A percentile compares a stretch with the other conserved stretches of the same genome.
phyloP scores from a whole-genome alignment of 2,888 invertebrate species.

The Chrysolina americana region DNA sequence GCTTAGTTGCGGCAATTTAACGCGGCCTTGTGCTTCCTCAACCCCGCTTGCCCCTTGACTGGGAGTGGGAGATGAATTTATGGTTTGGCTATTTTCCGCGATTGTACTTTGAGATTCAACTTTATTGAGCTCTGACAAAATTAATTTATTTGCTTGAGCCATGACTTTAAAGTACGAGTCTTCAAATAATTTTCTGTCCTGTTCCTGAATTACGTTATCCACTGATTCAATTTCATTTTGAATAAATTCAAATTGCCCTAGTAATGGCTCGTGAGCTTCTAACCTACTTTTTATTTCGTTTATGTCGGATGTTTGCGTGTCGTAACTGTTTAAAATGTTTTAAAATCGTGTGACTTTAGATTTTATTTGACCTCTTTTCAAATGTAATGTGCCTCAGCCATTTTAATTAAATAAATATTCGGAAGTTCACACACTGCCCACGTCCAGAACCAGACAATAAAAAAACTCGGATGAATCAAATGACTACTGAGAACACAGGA shows the following conservation, averaged over 20 bases:
- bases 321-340: conserved; percentile 6
- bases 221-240: conserved; percentile 3
- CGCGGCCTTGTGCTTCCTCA: not conserved
- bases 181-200: not conserved
- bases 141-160: not conserved
- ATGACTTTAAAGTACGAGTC: conserved; percentile 1
- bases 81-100: too few species aligned
- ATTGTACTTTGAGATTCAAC: not conserved
- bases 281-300: not conserved
- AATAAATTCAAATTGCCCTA: not conserved
- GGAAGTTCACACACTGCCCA: too few species aligned
- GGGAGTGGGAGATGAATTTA: not conserved
- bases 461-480: not conserved
- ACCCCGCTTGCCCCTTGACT: not conserved
- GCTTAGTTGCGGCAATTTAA: not conserved
- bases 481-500: not conserved
- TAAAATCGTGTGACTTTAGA: not conserved
- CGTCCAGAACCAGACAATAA: too few species aligned
- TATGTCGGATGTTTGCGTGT: not conserved
- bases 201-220: conserved; percentile 4
- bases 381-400: not conserved
- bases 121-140: not conserved
- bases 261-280: not conserved
- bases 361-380: conserved; percentile 1
- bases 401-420: too few species aligned